Evolutionary conservation across 2,113 vertebrate species (phyloP), one percentile per base, ranked within the genome.

Genomic region (Leucopternis melanops): DNA sequence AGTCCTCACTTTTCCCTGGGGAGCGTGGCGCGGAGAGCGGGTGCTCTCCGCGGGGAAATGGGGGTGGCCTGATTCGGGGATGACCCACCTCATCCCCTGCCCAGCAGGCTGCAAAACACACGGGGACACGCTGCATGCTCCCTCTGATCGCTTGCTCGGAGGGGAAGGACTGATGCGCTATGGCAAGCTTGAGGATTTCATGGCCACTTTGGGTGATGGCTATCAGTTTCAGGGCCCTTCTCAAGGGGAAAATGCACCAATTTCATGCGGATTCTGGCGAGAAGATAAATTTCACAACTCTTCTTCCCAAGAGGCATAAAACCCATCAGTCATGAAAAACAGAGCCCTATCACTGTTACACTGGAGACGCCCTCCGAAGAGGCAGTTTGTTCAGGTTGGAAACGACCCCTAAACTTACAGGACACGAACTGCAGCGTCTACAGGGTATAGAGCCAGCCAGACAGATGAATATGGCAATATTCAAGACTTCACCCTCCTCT

Each of bases 11-110:
- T 66, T 31, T 50, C 59, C 38, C 27, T 3, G 3, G 45, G 18
- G 23, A 86, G 32, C 3, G 1, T 0, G 0, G 19, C 6, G 1
- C 7, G 66, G 66, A 66, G 31, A 45, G 62, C 58, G 36, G 20
- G 11, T 38, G 55, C n/a, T 32, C 20, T 79, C 49, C 10, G 1
- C 8, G 34, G n/a, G 22, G 32, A 61, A 70, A n/a, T 3, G 17
- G 1, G 34, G 19, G 11, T 73, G 42, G 52, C 36, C 21, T 3
- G 1, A 57, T 81, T 62, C 1, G 3, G 32, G n/a, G 45, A 27
- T n/a, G 54, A 9, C 18, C 16, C 31, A 1, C 16, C 38, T n/a
- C 5, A 6, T 6, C 5, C 17, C 58, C 63, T 38, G 8, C 62
- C 67, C 6, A 3, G 36, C 34, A 32, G 78, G 62, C 63, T 77